Percentiles rank a stretch among this genome's conserved stretches.
These are phyloP conservation scores for Miichthys miiuy DNA, from an alignment of 2,797 vertebrate species.

Conservation along the genomic window DNA sequence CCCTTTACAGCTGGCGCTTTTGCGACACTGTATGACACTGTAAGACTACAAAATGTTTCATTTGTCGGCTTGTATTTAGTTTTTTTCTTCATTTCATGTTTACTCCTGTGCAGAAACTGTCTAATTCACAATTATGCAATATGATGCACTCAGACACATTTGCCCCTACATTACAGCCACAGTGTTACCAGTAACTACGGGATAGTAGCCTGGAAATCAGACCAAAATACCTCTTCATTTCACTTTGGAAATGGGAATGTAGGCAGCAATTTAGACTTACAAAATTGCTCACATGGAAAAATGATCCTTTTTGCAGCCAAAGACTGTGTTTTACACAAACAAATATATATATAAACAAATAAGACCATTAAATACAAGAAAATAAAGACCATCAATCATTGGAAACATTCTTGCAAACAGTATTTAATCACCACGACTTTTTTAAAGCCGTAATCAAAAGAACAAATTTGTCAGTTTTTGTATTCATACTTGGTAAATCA, in stretches of 20 bases:
- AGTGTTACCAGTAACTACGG: neutral
- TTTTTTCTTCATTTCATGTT: neutral
- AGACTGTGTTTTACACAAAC: neutral
- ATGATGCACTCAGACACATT: neutral
- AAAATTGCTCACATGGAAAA: neutral
- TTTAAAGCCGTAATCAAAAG: neutral
- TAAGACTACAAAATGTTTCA: neutral
- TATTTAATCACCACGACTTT: no score
- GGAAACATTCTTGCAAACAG: neutral
- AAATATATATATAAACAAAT: neutral
- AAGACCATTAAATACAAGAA: neutral
- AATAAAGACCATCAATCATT: no score
- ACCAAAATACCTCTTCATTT: neutral
- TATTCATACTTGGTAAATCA: conserved; percentile 1
- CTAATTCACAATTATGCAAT: neutral
- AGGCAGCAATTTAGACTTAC: neutral
- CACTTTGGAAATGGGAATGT: neutral
- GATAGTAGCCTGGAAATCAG: neutral
- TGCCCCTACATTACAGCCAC: neutral
- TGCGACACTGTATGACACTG: neutral
- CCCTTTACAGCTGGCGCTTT: neutral
- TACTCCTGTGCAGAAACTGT: neutral
- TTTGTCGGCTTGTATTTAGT: neutral
- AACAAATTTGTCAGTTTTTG: neutral
- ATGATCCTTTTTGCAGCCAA: neutral